Evolutionary conservation across 2,797 vertebrate genomes (phyloP), one percentile per base, ranked within the genome.

Genomic region (Protosalanx chinensis): DNA sequence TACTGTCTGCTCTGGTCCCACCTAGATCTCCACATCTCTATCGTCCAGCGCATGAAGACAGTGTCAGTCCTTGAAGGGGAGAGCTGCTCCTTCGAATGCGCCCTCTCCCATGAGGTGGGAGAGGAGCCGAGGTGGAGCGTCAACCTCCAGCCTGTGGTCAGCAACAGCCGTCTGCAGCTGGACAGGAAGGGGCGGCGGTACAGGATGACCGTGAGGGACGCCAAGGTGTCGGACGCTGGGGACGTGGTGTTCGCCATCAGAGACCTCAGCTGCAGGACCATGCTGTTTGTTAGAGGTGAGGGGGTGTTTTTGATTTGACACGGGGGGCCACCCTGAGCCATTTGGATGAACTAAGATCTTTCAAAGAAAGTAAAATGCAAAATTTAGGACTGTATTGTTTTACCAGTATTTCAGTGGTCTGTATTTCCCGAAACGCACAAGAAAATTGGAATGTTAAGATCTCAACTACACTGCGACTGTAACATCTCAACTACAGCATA

Each of bases 11-110:
- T 60, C 16, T 15, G 12, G 56, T 74, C 70, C 63, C 58, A 35
- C 71, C 10, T 85, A 99, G 97, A 98, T 41, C 85, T 98, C 65
- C 92, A 92, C 30, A 89, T 98, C 6, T 93, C 93, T 68, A 95
- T 99, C 82, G 92, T 93, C 27, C 97, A 97, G 64, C 90, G 96
- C 0, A 81, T 98, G 66, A 96, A 95, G 86, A 96, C 93, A 2
- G 79, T 78, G 0, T 91, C 95, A 65, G 88, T 96, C 30, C 86
- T 92, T 7, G 95, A 97, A 78, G 96, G 96, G 0, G 95, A 97
- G 81, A 86, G 79, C 68, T 97, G 96, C 85, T 92, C 73, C 46
- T 98, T 99, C 53, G 96, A 98, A 76, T 98, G 96, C 13, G 70
- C 93, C 64, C 89, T 99, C 49, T 99, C 97, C 61, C 96, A 96